A percentile compares a stretch with the other conserved stretches of the same genome.
Evolutionary conservation across 2,888 invertebrate genomes (phyloP).

Genomic region (Theodoxus fluviatilis): DNA sequence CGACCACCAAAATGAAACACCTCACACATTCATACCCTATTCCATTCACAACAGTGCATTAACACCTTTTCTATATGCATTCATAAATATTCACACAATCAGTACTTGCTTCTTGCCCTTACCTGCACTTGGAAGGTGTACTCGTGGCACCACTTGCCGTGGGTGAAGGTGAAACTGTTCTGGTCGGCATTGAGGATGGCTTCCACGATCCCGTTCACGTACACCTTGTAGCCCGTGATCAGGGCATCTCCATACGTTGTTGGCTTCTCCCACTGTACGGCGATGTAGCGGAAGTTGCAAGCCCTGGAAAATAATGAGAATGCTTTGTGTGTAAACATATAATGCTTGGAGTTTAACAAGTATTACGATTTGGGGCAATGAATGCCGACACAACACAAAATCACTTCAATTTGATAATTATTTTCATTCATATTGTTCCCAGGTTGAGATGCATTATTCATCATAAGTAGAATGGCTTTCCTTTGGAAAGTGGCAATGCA

Average conservation of each 20-base stretch:
- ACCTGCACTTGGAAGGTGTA: constrained; percentile 66
- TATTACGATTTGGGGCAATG: not conserved
- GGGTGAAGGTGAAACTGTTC: constrained; percentile 59
- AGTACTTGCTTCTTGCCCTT: too few relatives aligned
- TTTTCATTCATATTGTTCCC: not conserved
- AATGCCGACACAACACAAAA: not conserved
- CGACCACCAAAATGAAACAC: too few relatives aligned
- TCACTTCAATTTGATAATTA: not conserved
- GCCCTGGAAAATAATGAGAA: constrained; percentile 48
- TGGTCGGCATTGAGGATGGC: constrained; percentile 59
- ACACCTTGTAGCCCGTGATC: constrained; percentile 65
- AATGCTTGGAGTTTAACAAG: not conserved
- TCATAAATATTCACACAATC: too few relatives aligned
- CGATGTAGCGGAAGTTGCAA: constrained; percentile 65
- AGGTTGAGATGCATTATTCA: not conserved
- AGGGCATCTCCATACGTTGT: constrained; percentile 61
- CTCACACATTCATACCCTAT: too few relatives aligned
- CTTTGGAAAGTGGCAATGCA: too few relatives aligned
- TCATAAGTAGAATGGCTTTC: too few relatives aligned
- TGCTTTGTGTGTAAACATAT: not conserved
- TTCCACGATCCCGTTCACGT: constrained; percentile 65
- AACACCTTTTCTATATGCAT: too few relatives aligned
- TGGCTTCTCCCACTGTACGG: constrained; percentile 65
- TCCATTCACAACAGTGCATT: too few relatives aligned
- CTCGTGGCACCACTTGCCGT: constrained; percentile 64